Conservation (phyloP, 2,113 vertebrate species). For the Zeus faber region DNA sequence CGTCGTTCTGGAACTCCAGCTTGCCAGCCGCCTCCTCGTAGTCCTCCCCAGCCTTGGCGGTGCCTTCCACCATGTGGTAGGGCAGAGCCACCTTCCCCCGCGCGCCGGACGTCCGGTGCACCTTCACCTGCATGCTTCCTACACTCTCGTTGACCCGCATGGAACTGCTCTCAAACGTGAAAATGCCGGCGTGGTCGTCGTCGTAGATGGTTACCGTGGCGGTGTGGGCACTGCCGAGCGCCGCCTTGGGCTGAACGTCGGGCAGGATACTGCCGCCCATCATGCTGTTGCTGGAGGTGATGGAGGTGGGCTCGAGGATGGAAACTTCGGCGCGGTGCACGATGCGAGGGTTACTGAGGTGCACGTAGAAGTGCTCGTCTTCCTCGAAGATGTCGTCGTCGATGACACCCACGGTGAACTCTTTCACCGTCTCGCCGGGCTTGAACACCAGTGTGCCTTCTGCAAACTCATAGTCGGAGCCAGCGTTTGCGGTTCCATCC, state of each 20-base stretch:
- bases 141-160: conserved; percentile 81
- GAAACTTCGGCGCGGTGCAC: conserved; percentile 69
- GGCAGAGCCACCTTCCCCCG: conserved; percentile 82
- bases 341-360: conserved; percentile 78
- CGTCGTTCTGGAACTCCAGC: conserved; percentile 83
- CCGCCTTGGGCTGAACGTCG: conserved; percentile 68
- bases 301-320: conserved; percentile 67
- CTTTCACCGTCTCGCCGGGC: conserved; percentile 77
- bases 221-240: conserved; percentile 66
- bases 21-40: conserved; percentile 81
- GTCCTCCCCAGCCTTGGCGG: conserved; percentile 81
- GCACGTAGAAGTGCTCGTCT: conserved; percentile 83
- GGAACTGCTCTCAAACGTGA: conserved; percentile 75
- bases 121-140: conserved; percentile 81
- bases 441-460: conserved; percentile 83
- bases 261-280: conserved; percentile 46
- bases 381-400: conserved; percentile 87
- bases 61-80: conserved; percentile 78
- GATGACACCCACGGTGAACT: conserved; percentile 80
- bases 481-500: conserved; percentile 81
- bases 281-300: conserved; percentile 67
- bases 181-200: conserved; percentile 84
- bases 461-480: conserved; percentile 83
- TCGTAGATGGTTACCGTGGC: conserved; percentile 85
- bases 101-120: conserved; percentile 81